A percentile compares a stretch with the other conserved stretches of the same genome.
These are phyloP conservation scores for Channa maculata DNA, from an alignment of 2,113 vertebrate species.

Conservation along the genomic window DNA sequence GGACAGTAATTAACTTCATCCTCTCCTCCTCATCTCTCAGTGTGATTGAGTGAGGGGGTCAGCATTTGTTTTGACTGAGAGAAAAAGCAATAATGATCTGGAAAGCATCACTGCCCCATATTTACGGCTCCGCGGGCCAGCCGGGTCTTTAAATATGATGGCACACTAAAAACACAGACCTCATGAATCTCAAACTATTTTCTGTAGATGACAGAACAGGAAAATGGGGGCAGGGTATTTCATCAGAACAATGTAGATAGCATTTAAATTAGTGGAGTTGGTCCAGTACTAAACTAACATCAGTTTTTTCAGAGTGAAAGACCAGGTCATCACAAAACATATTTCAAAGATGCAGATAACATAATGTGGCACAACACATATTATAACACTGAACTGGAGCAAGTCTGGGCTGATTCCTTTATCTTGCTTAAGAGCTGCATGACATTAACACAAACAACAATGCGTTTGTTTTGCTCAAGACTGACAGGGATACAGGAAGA, in stretches of 20 bases:
- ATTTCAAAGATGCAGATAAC: too few relatives aligned
- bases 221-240: constrained; percentile 23
- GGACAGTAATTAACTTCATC: constrained; percentile 51
- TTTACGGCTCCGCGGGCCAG: constrained; percentile 31
- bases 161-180: constrained; percentile 27
- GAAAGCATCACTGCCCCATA: constrained; percentile 26
- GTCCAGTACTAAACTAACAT: constrained; percentile 11
- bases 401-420: background rate
- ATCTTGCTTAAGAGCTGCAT: background rate
- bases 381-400: too few relatives aligned
- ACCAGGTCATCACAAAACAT: too few relatives aligned
- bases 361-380: too few relatives aligned
- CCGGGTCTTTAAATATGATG: constrained; percentile 48
- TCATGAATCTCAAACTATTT: constrained; percentile 52
- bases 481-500: background rate
- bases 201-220: constrained; percentile 29
- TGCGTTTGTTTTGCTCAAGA: too few relatives aligned
- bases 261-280: constrained; percentile 37
- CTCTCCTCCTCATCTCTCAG: constrained; percentile 45
- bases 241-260: constrained; percentile 43
- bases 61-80: constrained; percentile 35
- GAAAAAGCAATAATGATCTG: constrained; percentile 55
- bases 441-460: background rate
- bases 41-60: constrained; percentile 54
- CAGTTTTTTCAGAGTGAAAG: too few relatives aligned